phyloP scores from a whole-genome alignment of 1,140 invertebrate species.

The Cepaea nemoralis region DNA sequence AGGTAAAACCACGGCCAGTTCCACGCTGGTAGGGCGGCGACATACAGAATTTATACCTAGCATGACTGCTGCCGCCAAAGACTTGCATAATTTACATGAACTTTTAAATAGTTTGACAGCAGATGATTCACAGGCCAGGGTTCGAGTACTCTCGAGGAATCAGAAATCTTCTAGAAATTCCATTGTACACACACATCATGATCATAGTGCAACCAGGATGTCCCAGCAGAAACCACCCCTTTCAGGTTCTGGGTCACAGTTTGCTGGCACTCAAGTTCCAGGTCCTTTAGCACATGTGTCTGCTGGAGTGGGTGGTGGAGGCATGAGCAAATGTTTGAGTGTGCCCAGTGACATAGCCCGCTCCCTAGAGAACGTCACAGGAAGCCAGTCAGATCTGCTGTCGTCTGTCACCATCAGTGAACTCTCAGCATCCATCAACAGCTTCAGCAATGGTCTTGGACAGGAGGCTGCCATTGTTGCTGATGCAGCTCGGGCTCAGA shows the following conservation, averaged over 20 bases:
- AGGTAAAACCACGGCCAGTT: too few species aligned
- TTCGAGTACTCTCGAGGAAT: neutral
- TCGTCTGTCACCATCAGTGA: conserved; percentile 67
- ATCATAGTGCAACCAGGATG: neutral
- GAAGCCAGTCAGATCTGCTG: conserved; percentile 59
- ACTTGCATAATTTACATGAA: conserved; percentile 32
- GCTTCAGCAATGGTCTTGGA: conserved; percentile 46
- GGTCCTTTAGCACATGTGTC: neutral
- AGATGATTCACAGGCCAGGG: neutral
- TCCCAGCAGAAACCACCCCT: neutral
- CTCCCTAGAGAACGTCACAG: conserved; percentile 65
- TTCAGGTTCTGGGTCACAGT: neutral
- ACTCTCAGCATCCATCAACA: conserved; percentile 63
- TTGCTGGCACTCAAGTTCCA: neutral
- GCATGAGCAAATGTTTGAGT: conserved; percentile 67
- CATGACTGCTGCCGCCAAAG: neutral
- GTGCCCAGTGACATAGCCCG: conserved; percentile 67
- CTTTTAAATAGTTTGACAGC: conserved; percentile 29
- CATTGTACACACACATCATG: neutral
- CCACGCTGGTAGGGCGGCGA: conserved; percentile 38
- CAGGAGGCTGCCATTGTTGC: neutral
- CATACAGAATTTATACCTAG: conserved; percentile 41
- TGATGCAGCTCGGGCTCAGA: conserved; percentile 13
- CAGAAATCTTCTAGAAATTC: too few species aligned
- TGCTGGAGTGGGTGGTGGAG: neutral